Percentiles rank a stretch among this genome's conserved stretches.
Conservation (phyloP, 2,888 invertebrate genomes). For the Zonitis immaculata region DNA sequence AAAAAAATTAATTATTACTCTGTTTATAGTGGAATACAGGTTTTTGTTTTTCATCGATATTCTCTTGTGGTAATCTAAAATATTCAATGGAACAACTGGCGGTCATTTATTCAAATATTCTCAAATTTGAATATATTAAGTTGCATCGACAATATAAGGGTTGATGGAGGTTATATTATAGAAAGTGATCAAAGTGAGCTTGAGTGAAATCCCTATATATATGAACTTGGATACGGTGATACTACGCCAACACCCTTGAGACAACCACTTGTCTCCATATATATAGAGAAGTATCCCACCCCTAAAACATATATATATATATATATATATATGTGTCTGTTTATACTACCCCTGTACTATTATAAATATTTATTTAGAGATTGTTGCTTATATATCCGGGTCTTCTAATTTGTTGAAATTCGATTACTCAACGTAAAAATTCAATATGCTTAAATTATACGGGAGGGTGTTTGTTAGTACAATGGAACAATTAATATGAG, state of each 20-base stretch:
- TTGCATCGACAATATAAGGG: background rate
- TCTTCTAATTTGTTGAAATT: no score
- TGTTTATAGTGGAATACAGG: no score
- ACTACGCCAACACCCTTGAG: constrained; percentile 12
- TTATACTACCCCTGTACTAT: background rate
- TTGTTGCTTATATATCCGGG: no score
- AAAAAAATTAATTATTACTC: no score
- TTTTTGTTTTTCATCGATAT: background rate
- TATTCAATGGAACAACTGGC: background rate
- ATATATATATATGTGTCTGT: background rate
- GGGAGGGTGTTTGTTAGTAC: no score
- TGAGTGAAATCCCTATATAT: constrained; percentile 21
- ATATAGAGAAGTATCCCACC: background rate
- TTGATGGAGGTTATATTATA: constrained; percentile 11
- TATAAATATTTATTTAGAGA: no score
- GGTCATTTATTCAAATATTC: background rate
- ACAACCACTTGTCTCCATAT: constrained; percentile 13
- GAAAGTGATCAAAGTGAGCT: constrained; percentile 25
- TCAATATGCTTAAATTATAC: no score
- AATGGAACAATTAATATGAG: background rate
- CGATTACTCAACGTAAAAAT: background rate
- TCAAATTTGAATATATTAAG: background rate
- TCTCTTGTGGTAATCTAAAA: background rate
- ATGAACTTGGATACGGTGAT: constrained; percentile 12
- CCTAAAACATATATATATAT: no score